Conservation (phyloP, 2,797 vertebrate genomes). For the Petrocephalus schoutedeni region DNA sequence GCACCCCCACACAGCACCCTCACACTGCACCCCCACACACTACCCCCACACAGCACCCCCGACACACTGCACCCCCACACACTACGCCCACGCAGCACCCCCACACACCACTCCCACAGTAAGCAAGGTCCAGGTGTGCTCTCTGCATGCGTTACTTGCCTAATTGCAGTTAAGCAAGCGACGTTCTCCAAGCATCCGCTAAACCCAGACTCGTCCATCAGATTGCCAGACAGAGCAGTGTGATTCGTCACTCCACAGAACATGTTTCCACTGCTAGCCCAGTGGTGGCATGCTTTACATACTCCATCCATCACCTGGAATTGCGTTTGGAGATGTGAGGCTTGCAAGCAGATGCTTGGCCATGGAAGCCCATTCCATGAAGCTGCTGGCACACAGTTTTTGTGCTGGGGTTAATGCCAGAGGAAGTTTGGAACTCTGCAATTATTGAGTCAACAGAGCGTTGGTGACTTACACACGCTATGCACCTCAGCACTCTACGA, state of each 20-base stretch:
- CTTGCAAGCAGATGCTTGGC: neutral
- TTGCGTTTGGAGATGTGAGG: neutral
- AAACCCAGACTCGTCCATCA: neutral
- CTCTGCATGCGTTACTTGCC: neutral
- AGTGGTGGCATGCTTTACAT: neutral
- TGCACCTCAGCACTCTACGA: neutral
- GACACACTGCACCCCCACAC: too few relatives aligned
- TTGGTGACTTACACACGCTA: neutral
- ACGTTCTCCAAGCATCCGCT: neutral
- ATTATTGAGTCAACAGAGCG: neutral
- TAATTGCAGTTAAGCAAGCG: neutral
- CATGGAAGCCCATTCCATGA: neutral
- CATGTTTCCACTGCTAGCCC: neutral
- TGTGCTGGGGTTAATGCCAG: neutral
- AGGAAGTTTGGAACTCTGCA: neutral
- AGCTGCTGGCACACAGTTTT: neutral
- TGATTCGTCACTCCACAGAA: neutral
- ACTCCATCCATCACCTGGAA: neutral
- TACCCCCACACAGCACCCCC: too few relatives aligned
- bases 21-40: too few relatives aligned
- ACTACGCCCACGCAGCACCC: too few relatives aligned
- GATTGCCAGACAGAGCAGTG: neutral
- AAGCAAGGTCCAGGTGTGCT: neutral
- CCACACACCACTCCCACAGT: neutral
- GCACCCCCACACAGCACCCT: too few relatives aligned